Base-by-base conservation (phyloP, 2,113 vertebrate genomes). In the Scomber japonicus region DNA sequence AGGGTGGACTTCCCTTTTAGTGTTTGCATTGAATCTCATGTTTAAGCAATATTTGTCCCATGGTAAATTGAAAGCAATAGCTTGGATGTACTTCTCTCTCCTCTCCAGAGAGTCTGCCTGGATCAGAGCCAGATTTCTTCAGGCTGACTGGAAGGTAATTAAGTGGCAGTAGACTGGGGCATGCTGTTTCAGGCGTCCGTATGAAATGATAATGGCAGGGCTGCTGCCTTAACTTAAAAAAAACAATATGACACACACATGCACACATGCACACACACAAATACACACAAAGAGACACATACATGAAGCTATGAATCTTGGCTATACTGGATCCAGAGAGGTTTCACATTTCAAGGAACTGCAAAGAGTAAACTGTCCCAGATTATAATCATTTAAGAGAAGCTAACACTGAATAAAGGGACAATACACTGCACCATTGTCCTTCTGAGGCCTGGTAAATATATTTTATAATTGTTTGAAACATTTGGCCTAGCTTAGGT, bases 151-250 rank as follows among this genome's bases (percentile, higher is more conserved):
- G 79, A 88, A 88, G 90, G 81, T 94, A 94, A 93, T 93, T 93
- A 94, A 93, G 85, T 91, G 85, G 87, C 91, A 91, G 89, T 82
- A 90, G 90, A 90, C 78, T 91, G 83, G 88, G 91, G 64, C 88
- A 81, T 80, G 83, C 90, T 92, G 92, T 86, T 91, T 89, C 88
- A 90, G 86, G 83, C 82, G 78, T 89, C 71, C n/a, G 1, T 81
- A 88, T 89, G 83, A 90, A 87, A 89, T 82, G 78, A 88, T 86
- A 81, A 83, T 78, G 74, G 80, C 45, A 73, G 65, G 57, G 50
- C 75, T 78, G 66, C 81, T 88, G 75, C 85, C 53, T 82, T 80
- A 56, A 68, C 55, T 71, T 77, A 30, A 74, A 73, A 82, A 51
- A 44, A 35, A 51, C 24, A 76, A 78, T 54, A 27, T 62, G 63